Conservation (phyloP, 2,113 vertebrate species). For the Corynorhinus townsendii region DNA sequence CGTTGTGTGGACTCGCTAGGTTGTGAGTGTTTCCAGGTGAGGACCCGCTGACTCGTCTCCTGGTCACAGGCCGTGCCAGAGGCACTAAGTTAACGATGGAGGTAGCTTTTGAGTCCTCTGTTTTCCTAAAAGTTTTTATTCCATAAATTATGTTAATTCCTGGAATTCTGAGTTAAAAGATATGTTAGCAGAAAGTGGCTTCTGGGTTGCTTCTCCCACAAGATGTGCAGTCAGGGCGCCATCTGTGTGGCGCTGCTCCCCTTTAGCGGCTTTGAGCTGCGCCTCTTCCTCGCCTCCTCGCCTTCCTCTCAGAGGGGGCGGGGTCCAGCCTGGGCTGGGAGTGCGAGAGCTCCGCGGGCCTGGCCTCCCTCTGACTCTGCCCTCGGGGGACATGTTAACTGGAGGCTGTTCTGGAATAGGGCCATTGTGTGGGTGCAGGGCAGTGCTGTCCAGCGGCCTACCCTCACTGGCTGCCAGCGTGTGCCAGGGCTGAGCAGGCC, state of each 20-base stretch:
- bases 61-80: background rate
- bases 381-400: background rate
- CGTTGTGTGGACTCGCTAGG: background rate
- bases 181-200: background rate
- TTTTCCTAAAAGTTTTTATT: background rate
- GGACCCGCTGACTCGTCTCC: background rate
- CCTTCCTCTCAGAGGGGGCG: background rate
- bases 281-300: background rate
- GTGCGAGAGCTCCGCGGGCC: background rate
- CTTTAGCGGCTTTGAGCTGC: background rate
- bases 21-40: background rate
- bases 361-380: background rate
- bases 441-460: background rate
- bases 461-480: background rate
- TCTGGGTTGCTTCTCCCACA: background rate
- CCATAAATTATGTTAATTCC: background rate
- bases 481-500: background rate
- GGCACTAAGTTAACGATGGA: background rate
- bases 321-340: background rate
- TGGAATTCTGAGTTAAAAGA: background rate
- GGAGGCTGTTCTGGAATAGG: background rate
- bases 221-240: background rate
- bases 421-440: rapidly evolving
- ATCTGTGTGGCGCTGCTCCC: background rate
- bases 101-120: background rate